Evolutionary conservation across 1,140 invertebrate species (phyloP).

Genomic region (Oreohelix idahoensis): DNA sequence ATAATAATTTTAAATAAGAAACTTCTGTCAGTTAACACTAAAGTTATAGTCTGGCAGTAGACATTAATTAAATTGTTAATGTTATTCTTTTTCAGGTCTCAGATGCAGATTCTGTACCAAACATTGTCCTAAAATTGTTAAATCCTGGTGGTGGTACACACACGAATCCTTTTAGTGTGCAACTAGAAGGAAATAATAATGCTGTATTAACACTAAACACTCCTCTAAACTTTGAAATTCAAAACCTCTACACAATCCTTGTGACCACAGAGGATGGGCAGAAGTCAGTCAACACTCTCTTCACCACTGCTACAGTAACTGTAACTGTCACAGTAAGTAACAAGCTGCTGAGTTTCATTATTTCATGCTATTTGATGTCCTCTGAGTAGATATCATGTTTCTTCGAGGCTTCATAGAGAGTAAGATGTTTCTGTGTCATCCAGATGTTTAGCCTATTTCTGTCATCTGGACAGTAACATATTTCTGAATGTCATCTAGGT

Average conservation of each 20-base stretch:
- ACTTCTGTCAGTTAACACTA: too few species aligned
- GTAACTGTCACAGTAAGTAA: slow-evolving; percentile 31
- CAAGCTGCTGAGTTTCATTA: too few species aligned
- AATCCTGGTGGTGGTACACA: not conserved
- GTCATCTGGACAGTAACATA: too few species aligned
- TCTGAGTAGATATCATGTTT: too few species aligned
- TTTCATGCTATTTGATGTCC: too few species aligned
- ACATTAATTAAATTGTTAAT: not conserved
- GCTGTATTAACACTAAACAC: not conserved
- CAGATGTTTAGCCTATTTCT: too few species aligned
- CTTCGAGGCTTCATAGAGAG: too few species aligned
- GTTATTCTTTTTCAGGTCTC: not conserved
- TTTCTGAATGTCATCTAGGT: too few species aligned
- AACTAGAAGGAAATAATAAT: not conserved
- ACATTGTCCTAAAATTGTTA: not conserved
- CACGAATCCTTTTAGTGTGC: not conserved
- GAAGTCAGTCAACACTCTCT: not conserved
- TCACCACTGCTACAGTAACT: slow-evolving; percentile 12
- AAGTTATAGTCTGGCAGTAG: too few species aligned
- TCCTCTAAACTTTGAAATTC: slow-evolving; percentile 17
- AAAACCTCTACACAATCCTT: not conserved
- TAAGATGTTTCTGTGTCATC: too few species aligned
- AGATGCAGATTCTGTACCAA: slow-evolving; percentile 19
- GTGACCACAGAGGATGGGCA: slow-evolving; percentile 11
- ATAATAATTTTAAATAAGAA: too few species aligned